Evolutionary conservation across 2,113 vertebrate species (phyloP), one percentile per base, ranked within the genome.

Genomic region (Eonycteris spelaea): DNA sequence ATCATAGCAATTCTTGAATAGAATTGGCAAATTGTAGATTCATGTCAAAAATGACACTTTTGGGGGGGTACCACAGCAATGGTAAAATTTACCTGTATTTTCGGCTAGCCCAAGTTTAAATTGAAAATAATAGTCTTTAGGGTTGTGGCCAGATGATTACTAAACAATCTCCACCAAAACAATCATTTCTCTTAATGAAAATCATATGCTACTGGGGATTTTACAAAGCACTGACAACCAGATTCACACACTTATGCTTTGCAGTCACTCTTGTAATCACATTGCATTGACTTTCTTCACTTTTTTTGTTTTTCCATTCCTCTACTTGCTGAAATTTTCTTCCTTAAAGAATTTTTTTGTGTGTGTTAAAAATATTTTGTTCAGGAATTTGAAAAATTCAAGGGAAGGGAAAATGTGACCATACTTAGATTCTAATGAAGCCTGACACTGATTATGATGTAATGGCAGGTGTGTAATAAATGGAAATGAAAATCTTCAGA

Each of bases 331-430:
- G 45, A 90, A 86, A 65, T 57, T 92, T 96, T 1, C 22, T 91
- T 68, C 14, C 40, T 35, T 68, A 67, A 89, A 77, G 6, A 75
- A 1, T 57, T 21, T 16, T 33, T 24, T 51, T 59, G 57, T 26
- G 24, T 26, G 2, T 59, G 57, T 59, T 80, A 57, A 80, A 92
- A 71, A 10, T 55, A 38, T 51, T 87, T 94, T 84, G 14, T 91
- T 91, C 19, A 68, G 30, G 43, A 88, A 97, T 94, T 86, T 93
- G 67, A 91, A 86, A 95, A 68, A 48, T 88, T 79, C 7, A 91
- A 63, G 53, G 8, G 61, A 73, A 92, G 21, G 6, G 55, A 40
- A 90, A 93, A 14, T 89, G 82, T 65, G 83, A 43, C 38, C 38
- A 15, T 9, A 68, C 15, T 91, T 57, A 28, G 22, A 90, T 75